These are phyloP conservation scores for Ormyrus labotus DNA, from an alignment of 2,888 invertebrate genomes.

Conservation along the genomic window DNA sequence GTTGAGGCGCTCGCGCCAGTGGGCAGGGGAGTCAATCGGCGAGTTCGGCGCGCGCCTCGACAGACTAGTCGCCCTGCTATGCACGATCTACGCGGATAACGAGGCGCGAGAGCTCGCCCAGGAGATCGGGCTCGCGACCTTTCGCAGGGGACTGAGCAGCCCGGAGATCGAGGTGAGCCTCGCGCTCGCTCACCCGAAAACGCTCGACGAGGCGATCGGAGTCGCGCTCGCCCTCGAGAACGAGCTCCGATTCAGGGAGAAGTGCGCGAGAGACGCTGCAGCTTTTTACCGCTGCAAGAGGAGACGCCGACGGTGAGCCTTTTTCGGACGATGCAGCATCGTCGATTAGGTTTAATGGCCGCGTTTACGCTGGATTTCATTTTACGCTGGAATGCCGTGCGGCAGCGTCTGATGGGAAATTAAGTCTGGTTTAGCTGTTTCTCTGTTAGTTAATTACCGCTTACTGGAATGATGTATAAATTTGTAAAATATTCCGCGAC, in stretches of 20 bases:
- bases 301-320: background rate
- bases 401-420: too few relatives aligned
- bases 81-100: conserved; percentile 16
- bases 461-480: background rate
- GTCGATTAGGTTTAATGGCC: too few relatives aligned
- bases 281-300: background rate
- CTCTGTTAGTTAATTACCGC: background rate
- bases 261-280: background rate
- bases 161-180: conserved; percentile 39
- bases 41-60: conserved; percentile 27
- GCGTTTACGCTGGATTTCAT: too few relatives aligned
- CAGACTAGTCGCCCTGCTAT: conserved; percentile 8
- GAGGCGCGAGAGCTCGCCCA: background rate
- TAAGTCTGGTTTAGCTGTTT: too few relatives aligned
- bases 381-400: too few relatives aligned
- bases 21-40: background rate
- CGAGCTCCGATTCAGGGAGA: conserved; percentile 11
- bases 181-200: conserved; percentile 11
- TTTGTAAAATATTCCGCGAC: too few relatives aligned
- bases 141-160: conserved; percentile 30
- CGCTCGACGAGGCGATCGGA: conserved; percentile 31
- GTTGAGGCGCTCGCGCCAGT: conserved; percentile 1
- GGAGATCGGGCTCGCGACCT: conserved; percentile 31
- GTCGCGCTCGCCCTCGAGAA: conserved; percentile 31
- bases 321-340: too few relatives aligned